Evolutionary conservation across 2,888 invertebrate genomes (phyloP).

Genomic region (Oscheius sp.): DNA sequence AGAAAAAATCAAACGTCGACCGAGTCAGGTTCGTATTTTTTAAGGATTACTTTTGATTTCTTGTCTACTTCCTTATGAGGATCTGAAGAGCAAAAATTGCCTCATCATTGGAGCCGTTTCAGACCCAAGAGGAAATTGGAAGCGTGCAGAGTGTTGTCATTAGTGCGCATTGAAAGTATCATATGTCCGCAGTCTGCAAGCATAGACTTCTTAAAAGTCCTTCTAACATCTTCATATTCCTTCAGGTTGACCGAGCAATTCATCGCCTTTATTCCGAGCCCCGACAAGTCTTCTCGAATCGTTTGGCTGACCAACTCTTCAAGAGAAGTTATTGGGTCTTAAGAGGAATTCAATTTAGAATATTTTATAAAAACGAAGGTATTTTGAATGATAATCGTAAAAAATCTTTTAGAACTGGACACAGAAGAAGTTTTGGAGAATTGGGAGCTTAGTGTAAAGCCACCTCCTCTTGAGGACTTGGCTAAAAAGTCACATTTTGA

Average conservation of each 20-base stretch:
- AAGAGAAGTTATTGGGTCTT: conserved; percentile 58
- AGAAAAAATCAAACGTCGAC: conserved; percentile 45
- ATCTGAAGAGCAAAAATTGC: conserved; percentile 7
- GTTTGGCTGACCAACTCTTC: conserved; percentile 41
- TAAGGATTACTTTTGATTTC: not conserved
- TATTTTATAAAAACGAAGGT: conserved; percentile 63
- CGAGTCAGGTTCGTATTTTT: conserved; percentile 59
- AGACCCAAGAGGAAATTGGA: conserved; percentile 13
- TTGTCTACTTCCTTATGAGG: not conserved
- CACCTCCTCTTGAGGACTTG: conserved; percentile 42
- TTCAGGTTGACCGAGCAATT: conserved; percentile 54
- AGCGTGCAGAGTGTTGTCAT: conserved; percentile 17
- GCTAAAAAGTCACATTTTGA: conserved; percentile 39
- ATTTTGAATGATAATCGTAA: not conserved
- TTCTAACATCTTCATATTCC: not conserved
- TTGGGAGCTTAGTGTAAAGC: conserved; percentile 53
- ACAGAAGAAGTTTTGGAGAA: conserved; percentile 51
- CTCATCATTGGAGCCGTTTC: not conserved
- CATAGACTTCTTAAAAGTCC: not conserved
- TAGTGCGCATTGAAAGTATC: conserved; percentile 23
- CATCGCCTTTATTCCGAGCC: conserved; percentile 54
- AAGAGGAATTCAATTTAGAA: conserved; percentile 53
- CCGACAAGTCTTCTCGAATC: conserved; percentile 38
- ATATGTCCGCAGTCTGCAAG: conserved; percentile 14
- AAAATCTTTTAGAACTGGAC: conserved; percentile 45